phyloP scores from a whole-genome alignment of 2,797 vertebrate species.

The Sebastes matsubarae region DNA sequence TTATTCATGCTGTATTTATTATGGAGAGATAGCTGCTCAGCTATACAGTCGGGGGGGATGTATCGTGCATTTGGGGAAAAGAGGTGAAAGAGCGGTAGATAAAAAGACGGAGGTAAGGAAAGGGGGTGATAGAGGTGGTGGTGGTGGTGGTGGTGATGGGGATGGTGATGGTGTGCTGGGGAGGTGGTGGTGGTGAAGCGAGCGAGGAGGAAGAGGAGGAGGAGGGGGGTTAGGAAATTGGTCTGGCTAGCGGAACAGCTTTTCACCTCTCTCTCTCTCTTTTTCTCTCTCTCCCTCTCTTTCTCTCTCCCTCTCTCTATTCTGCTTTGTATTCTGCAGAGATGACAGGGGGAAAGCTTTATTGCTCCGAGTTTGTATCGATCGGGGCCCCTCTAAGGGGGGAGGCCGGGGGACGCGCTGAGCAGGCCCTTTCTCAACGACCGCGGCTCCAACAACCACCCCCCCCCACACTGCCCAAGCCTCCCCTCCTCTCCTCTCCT shows the following conservation, averaged over 20 bases:
- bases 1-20: constrained; percentile 77
- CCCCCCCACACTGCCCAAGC: background rate
- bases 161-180: constrained; percentile 69
- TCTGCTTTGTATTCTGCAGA: constrained; percentile 94
- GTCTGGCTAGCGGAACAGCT: constrained; percentile 88
- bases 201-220: constrained; percentile 46
- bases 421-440: constrained; percentile 84
- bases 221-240: constrained; percentile 86
- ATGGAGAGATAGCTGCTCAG: constrained; percentile 66
- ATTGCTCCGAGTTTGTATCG: constrained; percentile 95
- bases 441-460: constrained; percentile 54
- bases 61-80: constrained; percentile 48
- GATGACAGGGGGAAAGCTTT: constrained; percentile 97
- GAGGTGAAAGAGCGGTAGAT: constrained; percentile 61
- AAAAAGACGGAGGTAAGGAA: constrained; percentile 65
- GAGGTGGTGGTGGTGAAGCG: constrained; percentile 66
- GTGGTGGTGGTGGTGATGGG: constrained; percentile 47
- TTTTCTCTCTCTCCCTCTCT: constrained; percentile 69
- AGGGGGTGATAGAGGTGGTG: constrained; percentile 70
- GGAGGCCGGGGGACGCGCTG: constrained; percentile 80
- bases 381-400: constrained; percentile 89
- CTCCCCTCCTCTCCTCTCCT: constrained; percentile 7
- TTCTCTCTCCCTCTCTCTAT: constrained; percentile 81
- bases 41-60: constrained; percentile 53
- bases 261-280: constrained; percentile 84